Base-by-base conservation (phyloP, 2,797 vertebrate species). In the Anguilla marmorata region DNA sequence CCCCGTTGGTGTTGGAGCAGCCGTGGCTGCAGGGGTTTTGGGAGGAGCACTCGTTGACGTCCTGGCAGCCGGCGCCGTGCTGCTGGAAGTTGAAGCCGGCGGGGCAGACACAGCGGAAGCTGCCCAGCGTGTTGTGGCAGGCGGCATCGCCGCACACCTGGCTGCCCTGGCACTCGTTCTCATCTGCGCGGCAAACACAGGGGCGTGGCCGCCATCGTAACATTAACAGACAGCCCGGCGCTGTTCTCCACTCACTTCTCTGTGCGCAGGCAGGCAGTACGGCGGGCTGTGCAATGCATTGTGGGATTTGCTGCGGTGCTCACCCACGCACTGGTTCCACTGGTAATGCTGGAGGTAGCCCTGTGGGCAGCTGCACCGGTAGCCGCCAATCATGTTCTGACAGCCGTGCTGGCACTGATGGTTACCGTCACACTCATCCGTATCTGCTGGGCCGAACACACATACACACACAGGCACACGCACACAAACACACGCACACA, bases 291-390 rank as follows among this genome's bases (percentile, higher is more conserved):
- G 63, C n/a, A 69, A 27, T 69, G 63, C 63, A 69, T 69, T 79
- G 7, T 21, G 33, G 37, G 33, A 16, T 41, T 79, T 79, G 12
- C 50, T 79, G 12, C 50, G 19, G 50, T 4, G 41, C 98, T 98
- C 96, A 97, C 99, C 99, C 41, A 99, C 97, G 94, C 99, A 99
- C 91, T 99, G 99, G 96, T 99, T 99, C 99, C 99, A 99, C 90
- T 99, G 99, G 94, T 99, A 99, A 93, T 99, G 98, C 93, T 99
- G 99, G 41, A 99, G 96, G 92, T 98, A 99, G 16, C 99, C 99
- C 86, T 99, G 98, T 0, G 98, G 99, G 90, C 98, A 99, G 95
- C 97, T 98, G 93, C 99, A 99, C 86, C 99, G 94, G 95, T 99
- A 99, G 66, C 98, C 98, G 37, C 99, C 99, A 16, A 99, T 96